These are phyloP conservation scores for Luscinia luscinia DNA, from an alignment of 2,797 vertebrate species.

Conservation along the genomic window DNA sequence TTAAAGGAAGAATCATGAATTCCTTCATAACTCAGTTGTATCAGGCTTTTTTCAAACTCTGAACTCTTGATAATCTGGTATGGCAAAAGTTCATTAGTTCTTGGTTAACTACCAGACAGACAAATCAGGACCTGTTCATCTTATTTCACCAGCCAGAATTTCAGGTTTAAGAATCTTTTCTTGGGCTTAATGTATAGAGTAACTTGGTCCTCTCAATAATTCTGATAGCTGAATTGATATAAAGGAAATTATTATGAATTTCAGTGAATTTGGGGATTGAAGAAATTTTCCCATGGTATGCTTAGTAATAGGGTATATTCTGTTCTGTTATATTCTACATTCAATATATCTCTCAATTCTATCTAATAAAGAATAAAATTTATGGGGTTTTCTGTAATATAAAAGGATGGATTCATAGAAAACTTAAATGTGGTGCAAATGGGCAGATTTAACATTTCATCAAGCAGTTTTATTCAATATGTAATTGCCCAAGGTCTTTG, in stretches of 20 bases:
- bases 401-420: background rate
- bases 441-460: slow-evolving; percentile 8
- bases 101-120: background rate
- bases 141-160: background rate
- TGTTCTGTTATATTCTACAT: background rate
- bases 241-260: background rate
- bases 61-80: background rate
- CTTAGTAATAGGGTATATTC: background rate
- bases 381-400: background rate
- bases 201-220: background rate
- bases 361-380: slow-evolving; percentile 8
- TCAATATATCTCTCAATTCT: slow-evolving; percentile 20
- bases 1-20: background rate
- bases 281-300: background rate
- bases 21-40: background rate
- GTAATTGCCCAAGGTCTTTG: slow-evolving; percentile 30
- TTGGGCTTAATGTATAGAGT: background rate
- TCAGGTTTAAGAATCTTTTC: background rate
- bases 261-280: background rate
- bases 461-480: slow-evolving; percentile 19
- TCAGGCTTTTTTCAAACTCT: background rate
- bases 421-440: background rate
- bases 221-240: background rate
- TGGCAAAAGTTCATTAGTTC: background rate
- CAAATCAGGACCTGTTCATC: background rate